These are phyloP conservation scores for Sphaerophoria rueppellii DNA, from an alignment of 2,888 invertebrate species.

Conservation along the genomic window DNA sequence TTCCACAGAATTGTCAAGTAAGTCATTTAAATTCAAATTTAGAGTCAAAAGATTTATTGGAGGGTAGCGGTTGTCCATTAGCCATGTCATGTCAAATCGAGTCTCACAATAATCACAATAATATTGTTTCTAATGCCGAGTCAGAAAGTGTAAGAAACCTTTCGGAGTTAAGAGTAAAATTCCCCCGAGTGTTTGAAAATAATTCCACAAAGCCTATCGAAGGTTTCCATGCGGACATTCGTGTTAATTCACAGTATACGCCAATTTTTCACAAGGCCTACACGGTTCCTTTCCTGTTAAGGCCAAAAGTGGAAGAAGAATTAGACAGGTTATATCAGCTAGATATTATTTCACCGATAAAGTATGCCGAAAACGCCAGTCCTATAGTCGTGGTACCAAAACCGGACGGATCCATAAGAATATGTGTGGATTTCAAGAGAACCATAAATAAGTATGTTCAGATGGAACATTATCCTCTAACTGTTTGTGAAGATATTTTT, in stretches of 20 bases:
- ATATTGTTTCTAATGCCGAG: neutral
- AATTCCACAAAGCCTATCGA: constrained; percentile 22
- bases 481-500: constrained; percentile 35
- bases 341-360: constrained; percentile 19
- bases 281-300: constrained; percentile 14
- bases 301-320: constrained; percentile 28
- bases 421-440: constrained; percentile 14
- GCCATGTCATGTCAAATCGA: neutral
- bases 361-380: constrained; percentile 33
- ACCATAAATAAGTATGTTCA: constrained; percentile 32
- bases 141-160: neutral
- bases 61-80: neutral
- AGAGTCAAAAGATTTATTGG: neutral
- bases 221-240: constrained; percentile 20
- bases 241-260: constrained; percentile 17
- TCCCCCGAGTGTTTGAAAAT: constrained; percentile 22
- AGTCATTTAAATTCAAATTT: constrained; percentile 1
- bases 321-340: constrained; percentile 23
- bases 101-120: neutral
- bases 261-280: constrained; percentile 32
- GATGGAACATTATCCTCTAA: constrained; percentile 43
- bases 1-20: constrained; percentile 1
- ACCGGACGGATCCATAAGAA: constrained; percentile 27
- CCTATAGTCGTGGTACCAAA: constrained; percentile 30
- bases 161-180: neutral